Conservation (phyloP, 2,113 vertebrate genomes). For the Tapirus terrestris region DNA sequence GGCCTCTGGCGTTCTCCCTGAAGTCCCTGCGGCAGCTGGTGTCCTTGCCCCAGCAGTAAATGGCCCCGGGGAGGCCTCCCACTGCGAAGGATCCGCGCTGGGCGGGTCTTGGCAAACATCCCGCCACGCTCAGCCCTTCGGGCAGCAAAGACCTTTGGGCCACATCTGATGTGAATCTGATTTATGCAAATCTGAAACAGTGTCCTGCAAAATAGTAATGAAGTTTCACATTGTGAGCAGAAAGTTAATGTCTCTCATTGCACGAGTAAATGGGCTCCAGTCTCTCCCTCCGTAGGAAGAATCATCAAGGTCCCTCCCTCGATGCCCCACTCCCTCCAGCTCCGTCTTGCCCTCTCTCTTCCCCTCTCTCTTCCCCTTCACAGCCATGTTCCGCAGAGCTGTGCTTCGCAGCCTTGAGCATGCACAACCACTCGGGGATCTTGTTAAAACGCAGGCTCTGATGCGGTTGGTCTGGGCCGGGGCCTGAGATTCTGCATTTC, state of each 20-base stretch:
- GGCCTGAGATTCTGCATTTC: not conserved
- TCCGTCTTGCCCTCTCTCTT: not conserved
- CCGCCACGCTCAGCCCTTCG: not conserved
- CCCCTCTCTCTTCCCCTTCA: not conserved
- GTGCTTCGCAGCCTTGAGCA: not conserved
- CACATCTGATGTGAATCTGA: not conserved
- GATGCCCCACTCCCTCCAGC: not conserved
- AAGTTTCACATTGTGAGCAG: not conserved
- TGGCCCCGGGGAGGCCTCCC: no score
- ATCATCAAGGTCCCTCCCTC: not conserved
- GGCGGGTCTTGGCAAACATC: not conserved
- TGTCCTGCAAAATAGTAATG: not conserved
- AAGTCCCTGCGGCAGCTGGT: not conserved
- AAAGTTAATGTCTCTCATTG: not conserved
- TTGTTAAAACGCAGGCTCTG: not conserved
- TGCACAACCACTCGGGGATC: accelerated
- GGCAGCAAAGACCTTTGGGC: not conserved
- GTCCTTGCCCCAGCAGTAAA: not conserved
- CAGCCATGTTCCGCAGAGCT: not conserved
- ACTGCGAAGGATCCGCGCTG: not conserved
- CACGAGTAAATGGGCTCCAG: not conserved
- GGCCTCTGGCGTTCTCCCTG: accelerated
- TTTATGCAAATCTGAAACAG: not conserved
- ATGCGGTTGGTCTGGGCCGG: not conserved
- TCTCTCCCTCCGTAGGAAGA: not conserved